A percentile compares a stretch with the other conserved stretches of the same genome.
Conservation (phyloP, 2,888 invertebrate species). For the Ectemnius cavifrons region DNA sequence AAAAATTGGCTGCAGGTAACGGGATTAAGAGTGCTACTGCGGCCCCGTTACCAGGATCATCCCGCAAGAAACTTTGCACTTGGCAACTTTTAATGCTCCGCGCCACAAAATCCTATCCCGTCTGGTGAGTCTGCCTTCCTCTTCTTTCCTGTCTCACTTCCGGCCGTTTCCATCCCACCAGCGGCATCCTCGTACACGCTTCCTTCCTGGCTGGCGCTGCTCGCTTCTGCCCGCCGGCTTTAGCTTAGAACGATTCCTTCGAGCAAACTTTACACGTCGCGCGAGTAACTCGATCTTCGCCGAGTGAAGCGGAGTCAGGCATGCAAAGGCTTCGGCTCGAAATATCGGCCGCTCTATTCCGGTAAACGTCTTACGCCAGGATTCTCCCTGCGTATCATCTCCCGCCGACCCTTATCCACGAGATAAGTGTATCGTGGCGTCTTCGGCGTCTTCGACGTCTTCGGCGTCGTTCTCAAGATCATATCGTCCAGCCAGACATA, state of each 20-base stretch:
- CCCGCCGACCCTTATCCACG: too few species aligned
- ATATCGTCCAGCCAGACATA: too few species aligned
- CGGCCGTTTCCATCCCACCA: slow-evolving; percentile 19
- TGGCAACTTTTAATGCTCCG: slow-evolving; percentile 75
- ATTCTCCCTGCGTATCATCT: neutral
- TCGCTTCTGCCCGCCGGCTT: slow-evolving; percentile 19
- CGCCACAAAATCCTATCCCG: slow-evolving; percentile 65
- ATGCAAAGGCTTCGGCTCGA: slow-evolving; percentile 10
- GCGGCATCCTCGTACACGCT: slow-evolving; percentile 7
- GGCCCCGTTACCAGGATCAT: slow-evolving; percentile 71
- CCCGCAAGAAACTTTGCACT: slow-evolving; percentile 76
- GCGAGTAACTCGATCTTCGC: slow-evolving; percentile 30
- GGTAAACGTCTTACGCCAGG: neutral
- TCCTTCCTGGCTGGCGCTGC: slow-evolving; percentile 33
- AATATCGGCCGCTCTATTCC: neutral
- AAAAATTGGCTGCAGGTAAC: slow-evolving; percentile 76
- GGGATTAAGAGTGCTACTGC: slow-evolving; percentile 74
- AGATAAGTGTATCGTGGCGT: neutral
- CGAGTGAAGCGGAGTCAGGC: neutral
- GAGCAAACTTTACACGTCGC: slow-evolving; percentile 52
- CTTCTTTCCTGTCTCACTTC: slow-evolving; percentile 34
- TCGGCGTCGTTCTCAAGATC: neutral
- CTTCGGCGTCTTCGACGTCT: neutral
- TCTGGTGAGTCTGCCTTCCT: slow-evolving; percentile 3
- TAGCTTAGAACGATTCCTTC: slow-evolving; percentile 55